These are phyloP conservation scores for Lycaena phlaeas DNA, from an alignment of 2,888 invertebrate species.

Conservation along the genomic window DNA sequence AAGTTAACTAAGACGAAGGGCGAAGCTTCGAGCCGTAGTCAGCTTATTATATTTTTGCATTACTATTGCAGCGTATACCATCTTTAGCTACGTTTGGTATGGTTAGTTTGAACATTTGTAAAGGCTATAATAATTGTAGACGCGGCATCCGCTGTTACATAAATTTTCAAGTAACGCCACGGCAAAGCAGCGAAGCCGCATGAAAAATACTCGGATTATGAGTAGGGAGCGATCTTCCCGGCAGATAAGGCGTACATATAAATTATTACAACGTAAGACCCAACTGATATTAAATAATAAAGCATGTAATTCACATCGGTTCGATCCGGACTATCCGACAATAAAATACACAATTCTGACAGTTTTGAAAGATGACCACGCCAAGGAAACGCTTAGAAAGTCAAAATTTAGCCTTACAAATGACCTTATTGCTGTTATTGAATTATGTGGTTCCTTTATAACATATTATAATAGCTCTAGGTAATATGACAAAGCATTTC, in stretches of 20 bases:
- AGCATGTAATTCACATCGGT: conserved; percentile 67
- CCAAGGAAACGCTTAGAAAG: conserved; percentile 66
- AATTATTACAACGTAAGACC: conserved; percentile 67
- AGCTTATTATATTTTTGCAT: too few species aligned
- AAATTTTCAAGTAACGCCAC: conserved; percentile 48
- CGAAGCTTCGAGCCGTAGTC: too few species aligned
- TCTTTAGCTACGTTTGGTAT: too few species aligned
- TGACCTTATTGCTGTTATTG: conserved; percentile 3
- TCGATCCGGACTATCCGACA: conserved; percentile 53
- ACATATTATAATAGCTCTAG: neutral
- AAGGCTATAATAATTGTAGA: conserved; percentile 51
- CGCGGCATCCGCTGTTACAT: conserved; percentile 45
- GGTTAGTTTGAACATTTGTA: neutral
- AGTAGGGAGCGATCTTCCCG: conserved; percentile 58
- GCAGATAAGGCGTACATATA: conserved; percentile 65
- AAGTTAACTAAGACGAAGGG: too few species aligned
- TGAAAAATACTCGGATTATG: conserved; percentile 72
- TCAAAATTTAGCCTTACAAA: conserved; percentile 35
- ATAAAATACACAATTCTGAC: conserved; percentile 70
- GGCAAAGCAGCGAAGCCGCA: conserved; percentile 38
- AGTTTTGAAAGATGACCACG: conserved; percentile 71
- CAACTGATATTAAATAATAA: conserved; percentile 71
- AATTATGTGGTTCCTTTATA: neutral
- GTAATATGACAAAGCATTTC: neutral
- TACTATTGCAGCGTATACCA: too few species aligned